These are phyloP conservation scores for Pelodiscus sinensis DNA, from an alignment of 2,113 vertebrate species.

Conservation along the genomic window DNA sequence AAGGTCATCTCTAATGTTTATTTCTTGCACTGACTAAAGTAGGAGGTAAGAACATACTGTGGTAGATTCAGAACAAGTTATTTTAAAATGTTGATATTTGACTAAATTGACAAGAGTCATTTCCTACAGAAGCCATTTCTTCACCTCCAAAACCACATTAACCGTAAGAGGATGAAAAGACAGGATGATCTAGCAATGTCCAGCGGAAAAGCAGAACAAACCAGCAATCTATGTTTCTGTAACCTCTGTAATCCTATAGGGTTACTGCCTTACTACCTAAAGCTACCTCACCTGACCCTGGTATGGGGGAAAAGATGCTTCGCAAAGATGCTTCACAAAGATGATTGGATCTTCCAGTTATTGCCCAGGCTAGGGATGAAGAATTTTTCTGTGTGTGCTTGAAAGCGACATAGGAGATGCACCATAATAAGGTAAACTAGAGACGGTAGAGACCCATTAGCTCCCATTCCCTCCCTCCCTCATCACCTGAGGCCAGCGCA, in stretches of 20 bases:
- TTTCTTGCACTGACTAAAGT: no score
- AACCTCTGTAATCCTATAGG: background rate
- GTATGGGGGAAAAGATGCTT: no score
- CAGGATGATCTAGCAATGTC: rapidly evolving
- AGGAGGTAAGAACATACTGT: no score
- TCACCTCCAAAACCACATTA: rapidly evolving
- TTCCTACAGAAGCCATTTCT: background rate
- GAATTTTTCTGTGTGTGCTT: background rate
- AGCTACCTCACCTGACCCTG: background rate
- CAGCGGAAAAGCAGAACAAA: rapidly evolving
- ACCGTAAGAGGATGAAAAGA: background rate
- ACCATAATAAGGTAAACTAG: background rate
- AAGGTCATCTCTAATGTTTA: background rate
- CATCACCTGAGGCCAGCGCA: no score
- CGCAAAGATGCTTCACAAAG: background rate
- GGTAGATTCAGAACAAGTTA: no score
- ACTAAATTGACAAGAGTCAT: rapidly evolving
- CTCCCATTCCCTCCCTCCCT: background rate
- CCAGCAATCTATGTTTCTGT: background rate
- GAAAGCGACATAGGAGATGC: background rate
- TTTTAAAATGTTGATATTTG: rapidly evolving
- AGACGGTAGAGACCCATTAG: background rate
- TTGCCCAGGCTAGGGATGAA: background rate
- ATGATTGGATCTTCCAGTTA: background rate
- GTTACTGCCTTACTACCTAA: no score